A percentile compares a stretch with the other conserved stretches of the same genome.
phyloP scores from a whole-genome alignment of 2,888 invertebrate genomes.

The Antheraea yamamai region DNA sequence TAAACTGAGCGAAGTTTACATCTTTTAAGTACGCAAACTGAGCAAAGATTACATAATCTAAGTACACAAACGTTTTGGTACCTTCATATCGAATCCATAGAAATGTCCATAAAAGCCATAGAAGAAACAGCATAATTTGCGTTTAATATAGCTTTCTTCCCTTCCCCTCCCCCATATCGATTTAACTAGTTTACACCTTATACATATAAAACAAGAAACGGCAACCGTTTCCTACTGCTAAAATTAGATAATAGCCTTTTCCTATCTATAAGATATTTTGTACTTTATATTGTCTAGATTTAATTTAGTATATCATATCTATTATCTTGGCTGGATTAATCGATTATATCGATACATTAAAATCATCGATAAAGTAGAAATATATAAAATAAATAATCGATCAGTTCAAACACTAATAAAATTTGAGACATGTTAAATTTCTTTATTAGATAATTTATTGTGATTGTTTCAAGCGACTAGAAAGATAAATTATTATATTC shows the following conservation, averaged over 20 bases:
- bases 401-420: neutral
- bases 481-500: neutral
- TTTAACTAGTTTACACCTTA: neutral
- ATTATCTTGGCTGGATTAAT: neutral
- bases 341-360: neutral
- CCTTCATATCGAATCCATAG: neutral
- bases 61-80: neutral
- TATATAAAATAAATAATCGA: neutral
- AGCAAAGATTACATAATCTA: no score
- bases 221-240: neutral
- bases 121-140: neutral
- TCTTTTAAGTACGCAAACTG: no score
- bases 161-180: neutral
- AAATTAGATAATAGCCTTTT: neutral
- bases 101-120: neutral
- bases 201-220: neutral
- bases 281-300: neutral
- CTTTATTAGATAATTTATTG: neutral
- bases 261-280: constrained; percentile 3
- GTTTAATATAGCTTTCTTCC: neutral
- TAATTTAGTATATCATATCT: neutral
- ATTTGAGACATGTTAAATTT: neutral
- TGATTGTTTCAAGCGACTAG: neutral
- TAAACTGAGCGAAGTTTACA: no score
- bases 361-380: neutral